Base-by-base conservation (phyloP, 2,888 invertebrate genomes). In the Amblyjoppa proteus region DNA sequence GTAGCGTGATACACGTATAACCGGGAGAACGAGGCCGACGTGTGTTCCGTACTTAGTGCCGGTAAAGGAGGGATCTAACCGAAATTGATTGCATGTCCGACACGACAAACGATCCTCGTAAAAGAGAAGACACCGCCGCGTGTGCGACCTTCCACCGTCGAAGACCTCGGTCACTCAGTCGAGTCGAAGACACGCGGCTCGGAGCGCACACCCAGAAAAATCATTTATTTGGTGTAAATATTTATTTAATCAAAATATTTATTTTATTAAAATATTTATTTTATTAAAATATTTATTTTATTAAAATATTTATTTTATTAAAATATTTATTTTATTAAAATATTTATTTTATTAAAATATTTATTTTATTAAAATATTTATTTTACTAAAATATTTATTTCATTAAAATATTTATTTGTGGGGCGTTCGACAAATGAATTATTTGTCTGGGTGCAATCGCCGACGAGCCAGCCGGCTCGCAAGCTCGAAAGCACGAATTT, bases 61-160 rank as follows among this genome's bases (percentile, higher is more conserved):
- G 49, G 68, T 34, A 38, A 53, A 66, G 70, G 38, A 7, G 56
- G 84, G 41, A 64, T 78, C 75, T 78, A 77, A 83, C 85, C 82
- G 73, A 87, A 88, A 88, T 88, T 88, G 85, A 88, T 88, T 81
- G 87, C 86, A 81, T 80, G 83, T 87, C 82, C 82, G 81, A 75
- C 79, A 74, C 84, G 85, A 88, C 86, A 85, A 87, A 87, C 87
- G 87, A 87, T 86, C 77, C 85, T 70, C 83, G 78, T n/a, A 85
- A 73, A 84, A 85, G 79, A 75, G 81, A 85, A 87, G 86, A 88
- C 83, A 84, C 84, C 51, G 53, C 31, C 64, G 34, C 75, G n/a
- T 64, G 51, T 49, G 64, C 80, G 87, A 85, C 88, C 87, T 87
- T 88, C 83, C 69, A 31, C 61, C 83, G 20, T 20, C 20, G 20